Percentiles rank a stretch among this genome's conserved stretches.
These are phyloP conservation scores for Junonia oenone DNA, from an alignment of 2,888 invertebrate species.

Conservation along the genomic window DNA sequence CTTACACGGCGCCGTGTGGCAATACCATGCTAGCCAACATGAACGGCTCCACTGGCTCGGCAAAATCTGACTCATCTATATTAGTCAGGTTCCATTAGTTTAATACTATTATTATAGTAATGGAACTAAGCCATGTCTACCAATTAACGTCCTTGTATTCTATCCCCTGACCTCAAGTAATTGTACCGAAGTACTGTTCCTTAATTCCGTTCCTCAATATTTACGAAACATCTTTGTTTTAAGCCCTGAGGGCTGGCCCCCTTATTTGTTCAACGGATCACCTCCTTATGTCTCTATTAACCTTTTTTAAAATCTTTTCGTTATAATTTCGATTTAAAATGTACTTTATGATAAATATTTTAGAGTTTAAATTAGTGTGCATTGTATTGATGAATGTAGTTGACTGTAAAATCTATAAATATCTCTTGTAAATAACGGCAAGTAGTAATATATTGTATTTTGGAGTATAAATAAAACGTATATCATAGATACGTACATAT, in stretches of 20 bases:
- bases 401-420: not conserved
- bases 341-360: not conserved
- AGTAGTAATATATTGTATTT: no score
- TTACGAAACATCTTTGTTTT: constrained; percentile 9
- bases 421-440: not conserved
- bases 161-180: not conserved
- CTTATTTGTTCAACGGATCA: constrained; percentile 10
- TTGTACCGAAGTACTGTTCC: not conserved
- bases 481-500: not conserved
- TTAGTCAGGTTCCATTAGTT: no score
- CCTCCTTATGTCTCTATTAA: not conserved
- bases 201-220: not conserved
- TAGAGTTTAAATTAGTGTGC: not conserved
- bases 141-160: no score
- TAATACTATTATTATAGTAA: no score
- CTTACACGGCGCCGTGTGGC: no score
- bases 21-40: no score
- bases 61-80: no score
- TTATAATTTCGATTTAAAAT: not conserved
- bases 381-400: not conserved
- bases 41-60: no score
- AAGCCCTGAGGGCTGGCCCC: not conserved
- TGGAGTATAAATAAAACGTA: no score
- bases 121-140: no score
- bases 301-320: not conserved